Evolutionary conservation across 2,888 invertebrate species (phyloP).

Genomic region (Microplitis manilae): DNA sequence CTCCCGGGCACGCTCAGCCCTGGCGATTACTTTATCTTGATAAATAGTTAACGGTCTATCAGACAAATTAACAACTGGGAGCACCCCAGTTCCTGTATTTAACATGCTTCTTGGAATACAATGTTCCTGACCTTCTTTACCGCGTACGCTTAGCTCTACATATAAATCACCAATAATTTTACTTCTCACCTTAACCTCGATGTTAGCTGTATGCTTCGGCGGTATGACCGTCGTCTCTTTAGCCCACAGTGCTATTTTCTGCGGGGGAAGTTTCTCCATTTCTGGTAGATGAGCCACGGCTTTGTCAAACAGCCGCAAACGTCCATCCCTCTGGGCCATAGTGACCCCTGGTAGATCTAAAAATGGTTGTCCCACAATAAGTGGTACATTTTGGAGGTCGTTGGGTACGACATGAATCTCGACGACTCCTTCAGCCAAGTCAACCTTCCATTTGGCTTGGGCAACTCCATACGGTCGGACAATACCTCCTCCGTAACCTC

Average conservation of each 20-base stretch:
- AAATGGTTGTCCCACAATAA: conserved; percentile 41
- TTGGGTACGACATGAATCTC: conserved; percentile 34
- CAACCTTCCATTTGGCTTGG: conserved; percentile 29
- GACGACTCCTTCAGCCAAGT: conserved; percentile 34
- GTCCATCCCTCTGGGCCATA: conserved; percentile 31
- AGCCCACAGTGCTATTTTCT: conserved; percentile 31
- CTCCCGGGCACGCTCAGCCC: conserved; percentile 19
- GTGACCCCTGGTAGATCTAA: conserved; percentile 35
- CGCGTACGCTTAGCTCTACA: conserved; percentile 30
- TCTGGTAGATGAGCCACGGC: conserved; percentile 32
- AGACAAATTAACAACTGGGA: conserved; percentile 9
- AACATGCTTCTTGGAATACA: background rate
- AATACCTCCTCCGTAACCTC: conserved; percentile 31
- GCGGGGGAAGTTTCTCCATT: conserved; percentile 35
- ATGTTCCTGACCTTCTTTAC: conserved; percentile 11
- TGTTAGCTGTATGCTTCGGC: conserved; percentile 49
- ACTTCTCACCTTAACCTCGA: conserved; percentile 45
- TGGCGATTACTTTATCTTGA: conserved; percentile 20
- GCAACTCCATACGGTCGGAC: conserved; percentile 27
- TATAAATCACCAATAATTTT: conserved; percentile 37
- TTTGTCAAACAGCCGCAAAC: conserved; percentile 35
- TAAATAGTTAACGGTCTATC: conserved; percentile 11
- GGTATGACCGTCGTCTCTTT: conserved; percentile 42
- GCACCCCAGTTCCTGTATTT: background rate
- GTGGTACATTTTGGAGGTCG: conserved; percentile 31